A percentile compares a stretch with the other conserved stretches of the same genome.
Evolutionary conservation across 2,888 invertebrate genomes (phyloP).

Genomic region (Cosmorhoe ocellata): DNA sequence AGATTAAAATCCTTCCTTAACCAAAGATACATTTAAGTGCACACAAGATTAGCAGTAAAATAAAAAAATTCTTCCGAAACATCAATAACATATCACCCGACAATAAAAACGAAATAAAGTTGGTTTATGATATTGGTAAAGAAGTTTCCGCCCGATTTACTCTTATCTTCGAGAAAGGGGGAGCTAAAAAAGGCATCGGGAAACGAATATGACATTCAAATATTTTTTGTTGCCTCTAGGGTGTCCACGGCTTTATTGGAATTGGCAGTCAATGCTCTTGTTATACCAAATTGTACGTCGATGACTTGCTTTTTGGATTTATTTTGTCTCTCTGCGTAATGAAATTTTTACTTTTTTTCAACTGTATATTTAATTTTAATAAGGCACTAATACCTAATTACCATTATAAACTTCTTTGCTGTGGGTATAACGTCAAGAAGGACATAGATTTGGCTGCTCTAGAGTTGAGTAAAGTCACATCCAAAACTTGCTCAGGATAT

Average conservation of each 20-base stretch:
- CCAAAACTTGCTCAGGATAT: too few species aligned
- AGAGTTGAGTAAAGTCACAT: not conserved
- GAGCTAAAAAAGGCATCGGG: slow-evolving; percentile 53
- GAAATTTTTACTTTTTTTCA: too few species aligned
- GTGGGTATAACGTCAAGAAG: too few species aligned
- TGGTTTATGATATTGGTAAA: slow-evolving; percentile 31
- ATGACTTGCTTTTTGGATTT: not conserved
- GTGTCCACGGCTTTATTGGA: slow-evolving; percentile 33
- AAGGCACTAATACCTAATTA: too few species aligned
- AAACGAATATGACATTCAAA: slow-evolving; percentile 61
- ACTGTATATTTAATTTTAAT: too few species aligned
- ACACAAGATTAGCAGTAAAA: slow-evolving; percentile 1
- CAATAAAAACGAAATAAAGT: slow-evolving; percentile 25
- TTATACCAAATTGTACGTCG: not conserved
- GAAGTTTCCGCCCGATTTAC: slow-evolving; percentile 36
- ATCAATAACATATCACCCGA: slow-evolving; percentile 16
- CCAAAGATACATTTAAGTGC: too few species aligned
- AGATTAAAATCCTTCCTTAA: too few species aligned
- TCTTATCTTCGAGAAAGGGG: slow-evolving; percentile 40
- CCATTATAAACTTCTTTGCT: too few species aligned
- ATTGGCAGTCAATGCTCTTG: not conserved
- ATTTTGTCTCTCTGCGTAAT: too few species aligned
- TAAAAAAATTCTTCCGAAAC: slow-evolving; percentile 8
- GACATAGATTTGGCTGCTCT: too few species aligned
- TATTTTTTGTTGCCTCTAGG: slow-evolving; percentile 51